These are phyloP conservation scores for Pandemis cinnamomeana DNA, from an alignment of 2,888 invertebrate species.

Conservation along the genomic window DNA sequence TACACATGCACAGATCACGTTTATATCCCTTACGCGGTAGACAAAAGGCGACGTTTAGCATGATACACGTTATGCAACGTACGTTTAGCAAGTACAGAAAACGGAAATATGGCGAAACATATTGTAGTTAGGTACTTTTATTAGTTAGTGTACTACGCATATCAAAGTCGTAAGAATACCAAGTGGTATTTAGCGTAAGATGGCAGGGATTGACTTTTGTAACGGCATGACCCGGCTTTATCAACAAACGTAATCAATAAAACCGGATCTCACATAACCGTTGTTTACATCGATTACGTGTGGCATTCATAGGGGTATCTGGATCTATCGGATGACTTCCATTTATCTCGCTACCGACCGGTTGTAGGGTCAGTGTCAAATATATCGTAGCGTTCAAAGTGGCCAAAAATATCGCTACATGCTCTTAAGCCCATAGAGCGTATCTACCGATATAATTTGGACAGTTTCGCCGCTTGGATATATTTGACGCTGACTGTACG, in stretches of 20 bases:
- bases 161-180: slow-evolving; percentile 1
- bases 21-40: no score
- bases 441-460: no score
- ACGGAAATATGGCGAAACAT: background rate
- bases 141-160: background rate
- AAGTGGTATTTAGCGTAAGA: background rate
- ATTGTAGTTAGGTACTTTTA: no score
- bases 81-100: no score
- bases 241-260: background rate
- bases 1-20: no score
- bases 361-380: background rate
- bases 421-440: no score
- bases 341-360: background rate
- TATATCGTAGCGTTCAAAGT: no score
- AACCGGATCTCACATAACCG: background rate
- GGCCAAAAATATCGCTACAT: no score
- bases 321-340: background rate
- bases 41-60: no score
- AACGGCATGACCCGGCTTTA: background rate
- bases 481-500: background rate
- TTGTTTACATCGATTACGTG: slow-evolving; percentile 4
- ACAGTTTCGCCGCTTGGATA: no score
- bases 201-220: background rate
- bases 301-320: background rate
- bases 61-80: no score